Conservation (phyloP, 2,888 invertebrate species). For the Willowsia nigromaculata region DNA sequence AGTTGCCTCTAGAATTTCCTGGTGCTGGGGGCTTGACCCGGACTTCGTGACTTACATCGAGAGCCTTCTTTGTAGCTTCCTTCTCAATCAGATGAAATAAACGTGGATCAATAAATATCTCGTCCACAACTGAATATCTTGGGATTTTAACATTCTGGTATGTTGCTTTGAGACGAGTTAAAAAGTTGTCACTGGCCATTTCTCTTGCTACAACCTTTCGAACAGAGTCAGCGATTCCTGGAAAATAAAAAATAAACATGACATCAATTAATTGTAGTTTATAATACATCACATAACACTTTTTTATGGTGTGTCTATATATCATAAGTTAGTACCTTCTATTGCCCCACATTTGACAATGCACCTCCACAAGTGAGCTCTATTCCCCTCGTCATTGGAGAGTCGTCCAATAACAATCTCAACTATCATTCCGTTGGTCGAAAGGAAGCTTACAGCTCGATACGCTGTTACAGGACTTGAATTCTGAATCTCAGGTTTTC, state of each 20-base stretch:
- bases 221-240: not conserved
- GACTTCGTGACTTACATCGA: not conserved
- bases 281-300: too few species aligned
- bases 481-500: too few species aligned
- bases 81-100: slow-evolving; percentile 20
- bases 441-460: not conserved
- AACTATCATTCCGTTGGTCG: not conserved
- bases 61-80: not conserved
- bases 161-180: not conserved
- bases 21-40: not conserved
- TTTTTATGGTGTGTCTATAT: too few species aligned
- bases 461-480: slow-evolving; percentile 11
- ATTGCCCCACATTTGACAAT: slow-evolving; percentile 9
- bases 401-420: slow-evolving; percentile 20
- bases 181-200: slow-evolving; percentile 24
- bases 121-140: not conserved
- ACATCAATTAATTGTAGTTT: not conserved
- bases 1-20: not conserved
- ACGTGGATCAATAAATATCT: slow-evolving; percentile 38
- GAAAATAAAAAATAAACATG: not conserved
- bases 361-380: slow-evolving; percentile 31
- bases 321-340: too few species aligned
- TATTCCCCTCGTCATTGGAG: not conserved
- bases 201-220: slow-evolving; percentile 44
- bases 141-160: not conserved